Evolutionary conservation across 2,797 vertebrate species (phyloP).

Genomic region (Helarctos malayanus): DNA sequence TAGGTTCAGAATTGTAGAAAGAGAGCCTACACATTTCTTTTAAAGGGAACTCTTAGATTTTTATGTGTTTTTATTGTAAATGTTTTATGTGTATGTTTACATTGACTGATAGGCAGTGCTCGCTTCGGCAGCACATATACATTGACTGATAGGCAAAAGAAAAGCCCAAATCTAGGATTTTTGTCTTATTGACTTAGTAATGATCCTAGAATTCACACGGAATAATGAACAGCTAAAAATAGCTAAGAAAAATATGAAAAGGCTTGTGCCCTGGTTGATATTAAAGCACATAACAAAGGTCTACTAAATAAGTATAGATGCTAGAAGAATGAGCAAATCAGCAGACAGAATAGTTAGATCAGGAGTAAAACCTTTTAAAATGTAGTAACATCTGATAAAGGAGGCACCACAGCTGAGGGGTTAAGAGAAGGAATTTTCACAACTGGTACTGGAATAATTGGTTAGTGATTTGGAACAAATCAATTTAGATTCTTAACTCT

Average conservation of each 20-base stretch:
- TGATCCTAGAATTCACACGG: slow-evolving; percentile 24
- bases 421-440: neutral
- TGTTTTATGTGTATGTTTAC: slow-evolving; percentile 22
- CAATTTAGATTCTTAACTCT: slow-evolving; percentile 21
- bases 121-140: neutral
- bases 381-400: neutral
- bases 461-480: slow-evolving; percentile 25
- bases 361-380: neutral
- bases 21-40: neutral
- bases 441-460: neutral
- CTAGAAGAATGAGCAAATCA: neutral
- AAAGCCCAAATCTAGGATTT: neutral
- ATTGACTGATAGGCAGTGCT: neutral
- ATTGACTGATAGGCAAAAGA: slow-evolving; percentile 20
- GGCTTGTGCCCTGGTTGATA: neutral
- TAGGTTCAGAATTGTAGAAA: neutral
- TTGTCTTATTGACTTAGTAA: slow-evolving; percentile 35
- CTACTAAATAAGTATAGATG: neutral
- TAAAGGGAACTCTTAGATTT: slow-evolving; percentile 2
- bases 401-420: neutral
- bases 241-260: neutral
- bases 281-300: neutral
- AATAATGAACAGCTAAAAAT: slow-evolving; percentile 50
- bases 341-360: neutral
- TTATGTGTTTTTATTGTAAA: slow-evolving; percentile 34